Evolutionary conservation across 2,797 vertebrate species (phyloP).

Genomic region (Poeciliopsis paucimaculata): DNA sequence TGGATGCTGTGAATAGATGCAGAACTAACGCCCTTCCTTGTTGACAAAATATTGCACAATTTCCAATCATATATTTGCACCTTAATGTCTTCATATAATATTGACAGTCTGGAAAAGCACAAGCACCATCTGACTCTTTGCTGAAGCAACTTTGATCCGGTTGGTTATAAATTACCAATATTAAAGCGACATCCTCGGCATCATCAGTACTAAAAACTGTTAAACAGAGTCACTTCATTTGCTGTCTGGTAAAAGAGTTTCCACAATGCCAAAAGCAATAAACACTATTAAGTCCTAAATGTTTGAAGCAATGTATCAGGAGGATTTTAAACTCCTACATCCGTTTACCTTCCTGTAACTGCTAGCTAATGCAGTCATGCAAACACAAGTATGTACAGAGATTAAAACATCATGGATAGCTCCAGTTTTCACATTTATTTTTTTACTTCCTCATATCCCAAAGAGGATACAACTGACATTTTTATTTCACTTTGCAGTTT

Average conservation of each 20-base stretch:
- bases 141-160: not conserved
- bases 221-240: not conserved
- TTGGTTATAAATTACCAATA: not conserved
- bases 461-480: not conserved
- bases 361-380: not conserved
- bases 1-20: not conserved
- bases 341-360: not conserved
- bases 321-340: not conserved
- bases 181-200: not conserved
- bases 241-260: not conserved
- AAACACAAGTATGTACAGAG: not conserved
- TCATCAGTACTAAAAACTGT: not conserved
- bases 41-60: not conserved
- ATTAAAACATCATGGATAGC: not conserved
- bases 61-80: not conserved
- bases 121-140: not conserved
- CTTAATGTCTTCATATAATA: not conserved
- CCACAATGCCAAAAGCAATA: not conserved
- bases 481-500: not conserved
- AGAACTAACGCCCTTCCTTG: not conserved
- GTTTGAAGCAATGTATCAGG: not conserved
- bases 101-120: not conserved
- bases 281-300: not conserved
- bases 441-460: not conserved
- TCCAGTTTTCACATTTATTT: not conserved